phyloP scores from a whole-genome alignment of 2,888 invertebrate genomes.

The Rhabditoides inermis region DNA sequence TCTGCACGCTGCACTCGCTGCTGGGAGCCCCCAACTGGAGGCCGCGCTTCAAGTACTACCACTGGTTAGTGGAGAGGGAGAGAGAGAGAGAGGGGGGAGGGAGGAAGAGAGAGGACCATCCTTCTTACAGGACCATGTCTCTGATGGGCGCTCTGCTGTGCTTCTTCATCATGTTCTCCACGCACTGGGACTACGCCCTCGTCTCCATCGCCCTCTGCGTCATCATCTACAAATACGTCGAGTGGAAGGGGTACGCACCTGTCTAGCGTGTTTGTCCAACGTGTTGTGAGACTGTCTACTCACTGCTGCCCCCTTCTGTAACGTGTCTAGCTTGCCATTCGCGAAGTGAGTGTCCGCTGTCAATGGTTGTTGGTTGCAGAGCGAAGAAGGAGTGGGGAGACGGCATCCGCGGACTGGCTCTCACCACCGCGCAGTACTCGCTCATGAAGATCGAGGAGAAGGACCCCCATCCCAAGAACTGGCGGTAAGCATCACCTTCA shows the following conservation, averaged over 20 bases:
- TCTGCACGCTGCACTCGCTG: conserved; percentile 92
- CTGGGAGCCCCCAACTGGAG: conserved; percentile 91
- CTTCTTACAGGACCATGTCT: conserved; percentile 74
- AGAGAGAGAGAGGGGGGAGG: too few species aligned
- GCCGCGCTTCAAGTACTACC: conserved; percentile 92
- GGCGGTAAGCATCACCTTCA: too few species aligned
- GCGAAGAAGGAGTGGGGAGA: conserved; percentile 99
- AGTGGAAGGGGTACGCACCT: conserved; percentile 75
- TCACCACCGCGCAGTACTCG: conserved; percentile 92
- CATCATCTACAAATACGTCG: conserved; percentile 86
- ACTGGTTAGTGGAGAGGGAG: conserved; percentile 80
- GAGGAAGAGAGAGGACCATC: too few species aligned
- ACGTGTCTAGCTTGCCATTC: neutral
- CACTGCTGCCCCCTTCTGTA: neutral
- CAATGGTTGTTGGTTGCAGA: conserved; percentile 58
- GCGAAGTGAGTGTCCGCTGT: neutral
- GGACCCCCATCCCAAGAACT: conserved; percentile 96
- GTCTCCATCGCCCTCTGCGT: conserved; percentile 87
- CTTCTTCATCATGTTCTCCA: conserved; percentile 95
- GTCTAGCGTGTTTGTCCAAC: neutral
- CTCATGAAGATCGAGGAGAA: conserved; percentile 91
- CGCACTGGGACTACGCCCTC: conserved; percentile 88
- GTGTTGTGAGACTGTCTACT: neutral
- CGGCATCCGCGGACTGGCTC: conserved; percentile 89
- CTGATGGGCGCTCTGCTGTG: conserved; percentile 77